A percentile compares a stretch with the other conserved stretches of the same genome.
These are phyloP conservation scores for Teleogryllus oceanicus DNA, from an alignment of 2,888 invertebrate species.

Conservation along the genomic window DNA sequence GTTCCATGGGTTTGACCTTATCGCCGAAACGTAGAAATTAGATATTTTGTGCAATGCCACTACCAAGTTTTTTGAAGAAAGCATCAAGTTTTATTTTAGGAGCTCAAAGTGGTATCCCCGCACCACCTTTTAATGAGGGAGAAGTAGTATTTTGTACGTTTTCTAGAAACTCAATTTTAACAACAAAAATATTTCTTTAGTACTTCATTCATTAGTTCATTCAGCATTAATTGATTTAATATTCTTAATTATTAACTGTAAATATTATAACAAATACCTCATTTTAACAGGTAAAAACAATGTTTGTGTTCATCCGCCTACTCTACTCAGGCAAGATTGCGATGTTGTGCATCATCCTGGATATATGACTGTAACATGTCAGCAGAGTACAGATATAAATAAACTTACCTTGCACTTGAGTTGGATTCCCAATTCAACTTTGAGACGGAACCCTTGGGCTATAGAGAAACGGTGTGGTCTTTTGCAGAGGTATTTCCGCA, in stretches of 20 bases:
- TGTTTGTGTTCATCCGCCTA: conserved; percentile 94
- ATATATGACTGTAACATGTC: conserved; percentile 84
- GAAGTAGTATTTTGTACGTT: conserved; percentile 71
- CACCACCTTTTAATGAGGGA: conserved; percentile 68
- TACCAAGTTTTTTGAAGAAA: conserved; percentile 70
- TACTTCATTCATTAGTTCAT: neutral
- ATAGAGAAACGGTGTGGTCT: conserved; percentile 54
- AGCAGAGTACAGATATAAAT: conserved; percentile 69
- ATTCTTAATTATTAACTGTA: neutral
- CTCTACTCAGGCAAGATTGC: conserved; percentile 73
- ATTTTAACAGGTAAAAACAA: conserved; percentile 70
- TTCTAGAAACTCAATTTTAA: neutral
- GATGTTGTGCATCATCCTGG: conserved; percentile 88
- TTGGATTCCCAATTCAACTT: conserved; percentile 91
- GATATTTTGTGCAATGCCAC: conserved; percentile 58
- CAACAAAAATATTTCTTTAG: neutral
- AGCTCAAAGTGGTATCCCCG: conserved; percentile 58
- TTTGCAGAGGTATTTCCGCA: neutral
- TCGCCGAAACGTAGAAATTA: too few species aligned
- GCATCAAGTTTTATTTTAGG: conserved; percentile 78
- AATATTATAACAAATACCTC: neutral
- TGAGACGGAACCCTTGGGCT: conserved; percentile 78
- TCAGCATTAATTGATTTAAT: neutral
- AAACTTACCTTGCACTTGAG: conserved; percentile 81
- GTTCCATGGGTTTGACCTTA: too few species aligned